Percentiles rank a stretch among this genome's conserved stretches.
These are phyloP conservation scores for Notothenia rossii DNA, from an alignment of 2,113 vertebrate genomes.

Conservation along the genomic window DNA sequence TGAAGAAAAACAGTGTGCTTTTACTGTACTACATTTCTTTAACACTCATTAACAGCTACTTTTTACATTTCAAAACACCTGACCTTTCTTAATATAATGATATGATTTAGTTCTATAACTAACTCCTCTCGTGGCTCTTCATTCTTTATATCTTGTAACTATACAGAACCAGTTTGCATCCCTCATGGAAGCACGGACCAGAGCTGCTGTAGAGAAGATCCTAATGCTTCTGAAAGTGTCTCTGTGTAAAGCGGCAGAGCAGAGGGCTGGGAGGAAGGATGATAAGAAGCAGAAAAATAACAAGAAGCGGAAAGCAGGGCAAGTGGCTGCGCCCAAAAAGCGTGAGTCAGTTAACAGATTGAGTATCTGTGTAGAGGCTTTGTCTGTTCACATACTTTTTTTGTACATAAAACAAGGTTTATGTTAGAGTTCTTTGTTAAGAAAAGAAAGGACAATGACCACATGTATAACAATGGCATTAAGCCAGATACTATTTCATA, in stretches of 20 bases:
- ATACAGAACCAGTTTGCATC: constrained; percentile 58
- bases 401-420: not conserved
- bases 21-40: no score
- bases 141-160: not conserved
- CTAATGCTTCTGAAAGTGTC: constrained; percentile 40
- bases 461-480: constrained; percentile 31
- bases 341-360: constrained; percentile 1
- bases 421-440: not conserved
- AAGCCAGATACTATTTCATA: not conserved
- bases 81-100: no score
- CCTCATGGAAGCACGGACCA: constrained; percentile 59
- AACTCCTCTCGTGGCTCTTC: not conserved
- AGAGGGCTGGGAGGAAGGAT: not conserved
- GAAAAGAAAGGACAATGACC: constrained; percentile 21
- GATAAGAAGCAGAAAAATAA: not conserved
- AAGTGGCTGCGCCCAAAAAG: not conserved
- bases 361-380: not conserved
- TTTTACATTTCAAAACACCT: no score
- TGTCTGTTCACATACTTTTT: not conserved
- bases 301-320: not conserved
- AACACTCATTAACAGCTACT: no score
- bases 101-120: not conserved
- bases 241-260: constrained; percentile 20
- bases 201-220: constrained; percentile 56
- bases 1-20: no score